Evolutionary conservation across 1,140 invertebrate species (phyloP).

Genomic region (Agrypnia vestita): DNA sequence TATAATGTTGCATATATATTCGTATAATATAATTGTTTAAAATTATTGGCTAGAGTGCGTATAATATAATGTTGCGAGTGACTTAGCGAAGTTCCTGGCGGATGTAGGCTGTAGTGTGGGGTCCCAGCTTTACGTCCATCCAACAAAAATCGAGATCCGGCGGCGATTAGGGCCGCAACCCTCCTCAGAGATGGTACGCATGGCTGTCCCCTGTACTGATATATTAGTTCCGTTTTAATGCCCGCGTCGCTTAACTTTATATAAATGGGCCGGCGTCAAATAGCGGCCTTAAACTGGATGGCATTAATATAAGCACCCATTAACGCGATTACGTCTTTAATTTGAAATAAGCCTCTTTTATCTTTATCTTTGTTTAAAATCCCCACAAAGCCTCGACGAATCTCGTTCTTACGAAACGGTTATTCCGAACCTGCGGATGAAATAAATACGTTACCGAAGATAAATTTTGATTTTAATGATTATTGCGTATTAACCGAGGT

Average conservation of each 20-base stretch:
- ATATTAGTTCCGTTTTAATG: conserved; percentile 30
- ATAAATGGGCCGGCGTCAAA: conserved; percentile 34
- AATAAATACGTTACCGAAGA: conserved; percentile 23
- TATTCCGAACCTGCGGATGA: conserved; percentile 11
- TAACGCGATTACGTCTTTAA: conserved; percentile 48
- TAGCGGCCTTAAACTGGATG: conserved; percentile 26
- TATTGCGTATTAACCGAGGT: conserved; percentile 18
- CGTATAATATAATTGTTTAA: too few species aligned
- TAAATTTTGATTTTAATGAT: conserved; percentile 33
- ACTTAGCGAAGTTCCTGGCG: too few species aligned
- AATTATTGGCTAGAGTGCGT: too few species aligned
- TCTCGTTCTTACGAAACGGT: conserved; percentile 22
- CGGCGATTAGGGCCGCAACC: conserved; percentile 14
- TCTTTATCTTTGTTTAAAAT: conserved; percentile 40
- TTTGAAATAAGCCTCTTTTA: conserved; percentile 41
- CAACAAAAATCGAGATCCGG: conserved; percentile 25
- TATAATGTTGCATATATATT: too few species aligned
- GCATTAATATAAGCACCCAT: conserved; percentile 43
- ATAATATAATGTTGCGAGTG: too few species aligned
- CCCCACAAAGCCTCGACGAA: conserved; percentile 34
- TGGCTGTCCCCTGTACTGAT: conserved; percentile 19
- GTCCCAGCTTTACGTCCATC: conserved; percentile 1
- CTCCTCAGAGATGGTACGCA: conserved; percentile 18
- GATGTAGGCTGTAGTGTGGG: not conserved
- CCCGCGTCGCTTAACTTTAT: conserved; percentile 35